phyloP scores from a whole-genome alignment of 2,888 invertebrate genomes.

The Aphidius colemani region DNA sequence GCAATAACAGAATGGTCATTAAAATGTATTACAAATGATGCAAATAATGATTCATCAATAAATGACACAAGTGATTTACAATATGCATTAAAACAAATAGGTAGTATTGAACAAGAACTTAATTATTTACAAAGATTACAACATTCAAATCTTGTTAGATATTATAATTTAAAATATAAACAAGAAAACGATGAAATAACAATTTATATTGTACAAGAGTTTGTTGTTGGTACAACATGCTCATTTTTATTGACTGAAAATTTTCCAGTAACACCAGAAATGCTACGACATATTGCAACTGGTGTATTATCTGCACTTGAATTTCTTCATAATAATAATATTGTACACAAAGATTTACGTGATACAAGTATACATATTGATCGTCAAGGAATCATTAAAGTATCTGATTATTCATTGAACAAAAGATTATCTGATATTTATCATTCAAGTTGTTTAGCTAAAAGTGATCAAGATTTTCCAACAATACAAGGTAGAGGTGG shows the following conservation, averaged over 20 bases:
- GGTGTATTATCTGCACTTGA: constrained; percentile 77
- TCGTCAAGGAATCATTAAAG: constrained; percentile 65
- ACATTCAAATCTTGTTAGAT: constrained; percentile 76
- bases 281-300: constrained; percentile 70
- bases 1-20: constrained; percentile 79
- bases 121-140: constrained; percentile 71
- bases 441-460: constrained; percentile 49
- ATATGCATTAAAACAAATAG: constrained; percentile 65
- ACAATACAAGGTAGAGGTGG: constrained; percentile 61
- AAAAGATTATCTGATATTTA: constrained; percentile 68
- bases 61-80: constrained; percentile 44
- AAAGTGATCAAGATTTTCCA: constrained; percentile 53
- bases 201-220: constrained; percentile 74
- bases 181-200: constrained; percentile 68
- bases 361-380: constrained; percentile 77
- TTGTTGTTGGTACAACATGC: constrained; percentile 62
- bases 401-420: constrained; percentile 75
- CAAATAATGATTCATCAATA: constrained; percentile 10
- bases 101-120: constrained; percentile 78
- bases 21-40: constrained; percentile 41
- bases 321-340: constrained; percentile 79
- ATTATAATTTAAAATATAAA: constrained; percentile 72
- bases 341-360: constrained; percentile 82
- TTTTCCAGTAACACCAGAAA: constrained; percentile 62
- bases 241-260: constrained; percentile 63